Evolutionary conservation across 2,113 vertebrate genomes (phyloP).

Genomic region (Pedionomus torquatus): DNA sequence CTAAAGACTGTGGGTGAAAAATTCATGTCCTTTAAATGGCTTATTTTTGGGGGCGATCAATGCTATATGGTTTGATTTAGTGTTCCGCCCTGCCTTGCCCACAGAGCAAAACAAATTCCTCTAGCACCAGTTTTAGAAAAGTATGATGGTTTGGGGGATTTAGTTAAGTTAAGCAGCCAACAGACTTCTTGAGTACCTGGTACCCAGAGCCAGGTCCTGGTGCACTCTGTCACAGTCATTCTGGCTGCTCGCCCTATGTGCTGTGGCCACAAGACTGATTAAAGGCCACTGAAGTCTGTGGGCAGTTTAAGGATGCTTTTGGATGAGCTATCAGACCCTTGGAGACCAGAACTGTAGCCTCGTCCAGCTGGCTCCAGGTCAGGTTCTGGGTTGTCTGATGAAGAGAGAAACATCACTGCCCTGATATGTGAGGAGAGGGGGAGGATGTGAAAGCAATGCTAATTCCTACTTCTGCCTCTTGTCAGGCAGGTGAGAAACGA

Average conservation of each 20-base stretch:
- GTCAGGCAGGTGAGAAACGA: constrained; percentile 22
- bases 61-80: neutral
- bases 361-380: neutral
- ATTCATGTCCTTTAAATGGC: neutral
- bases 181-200: neutral
- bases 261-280: neutral
- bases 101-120: neutral
- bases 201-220: neutral
- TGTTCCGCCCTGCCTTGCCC: neutral
- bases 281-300: neutral
- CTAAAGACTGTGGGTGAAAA: neutral
- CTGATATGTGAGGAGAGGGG: neutral
- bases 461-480: constrained; percentile 29
- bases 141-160: neutral
- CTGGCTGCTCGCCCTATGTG: neutral
- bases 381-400: neutral
- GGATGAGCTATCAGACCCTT: neutral
- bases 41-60: neutral
- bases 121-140: neutral
- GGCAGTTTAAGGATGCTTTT: neutral
- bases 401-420: neutral
- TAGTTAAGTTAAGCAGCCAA: neutral
- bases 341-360: neutral
- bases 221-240: neutral
- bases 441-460: constrained; percentile 29